Evolutionary conservation across 2,113 vertebrate species (phyloP).

Genomic region (Halichoerus grypus): DNA sequence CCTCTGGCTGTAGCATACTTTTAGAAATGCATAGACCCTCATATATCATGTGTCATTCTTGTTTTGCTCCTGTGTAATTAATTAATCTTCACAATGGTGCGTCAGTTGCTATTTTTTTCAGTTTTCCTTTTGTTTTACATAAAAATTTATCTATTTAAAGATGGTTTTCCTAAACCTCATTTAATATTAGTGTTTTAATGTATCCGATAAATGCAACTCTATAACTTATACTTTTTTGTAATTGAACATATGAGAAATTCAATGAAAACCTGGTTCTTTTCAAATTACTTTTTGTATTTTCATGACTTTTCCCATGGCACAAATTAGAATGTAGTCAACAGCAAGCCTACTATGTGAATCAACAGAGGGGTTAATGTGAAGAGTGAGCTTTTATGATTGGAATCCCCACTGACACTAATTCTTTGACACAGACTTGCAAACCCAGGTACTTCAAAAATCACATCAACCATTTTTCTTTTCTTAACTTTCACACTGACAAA

Average conservation of each 20-base stretch:
- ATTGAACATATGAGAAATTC: neutral
- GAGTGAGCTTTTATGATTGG: neutral
- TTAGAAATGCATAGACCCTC: neutral
- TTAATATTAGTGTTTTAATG: neutral
- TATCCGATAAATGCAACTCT: neutral
- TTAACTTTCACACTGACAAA: neutral
- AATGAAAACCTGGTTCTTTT: neutral
- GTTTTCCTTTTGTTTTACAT: neutral
- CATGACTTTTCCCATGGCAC: neutral
- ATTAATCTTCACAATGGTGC: conserved; percentile 25
- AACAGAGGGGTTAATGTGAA: neutral
- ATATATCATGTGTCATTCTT: conserved; percentile 27
- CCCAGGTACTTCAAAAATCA: neutral
- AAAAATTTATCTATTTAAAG: neutral
- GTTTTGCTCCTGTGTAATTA: conserved; percentile 55
- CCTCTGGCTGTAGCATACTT: neutral
- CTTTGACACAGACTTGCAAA: neutral
- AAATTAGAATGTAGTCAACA: neutral
- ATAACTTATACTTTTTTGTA: neutral
- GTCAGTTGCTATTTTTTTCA: neutral
- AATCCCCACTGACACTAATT: neutral
- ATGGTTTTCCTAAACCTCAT: neutral
- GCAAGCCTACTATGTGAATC: neutral
- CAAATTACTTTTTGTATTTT: neutral
- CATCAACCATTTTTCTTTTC: neutral